Evolutionary conservation across 1,140 invertebrate species (phyloP), one percentile per base, ranked within the genome.

Genomic region (Oppia nitens): DNA sequence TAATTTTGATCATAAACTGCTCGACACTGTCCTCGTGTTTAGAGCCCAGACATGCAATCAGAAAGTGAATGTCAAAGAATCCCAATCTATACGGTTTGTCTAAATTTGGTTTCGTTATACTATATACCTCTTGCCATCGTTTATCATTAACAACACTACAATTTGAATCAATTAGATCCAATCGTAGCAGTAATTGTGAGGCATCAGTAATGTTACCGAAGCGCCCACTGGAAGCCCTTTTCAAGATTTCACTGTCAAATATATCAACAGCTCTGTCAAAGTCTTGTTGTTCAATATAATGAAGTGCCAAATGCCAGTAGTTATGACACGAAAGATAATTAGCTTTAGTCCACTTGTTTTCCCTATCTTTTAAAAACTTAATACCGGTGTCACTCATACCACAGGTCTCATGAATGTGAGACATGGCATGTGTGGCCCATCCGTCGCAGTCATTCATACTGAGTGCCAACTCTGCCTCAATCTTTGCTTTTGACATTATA

Each of bases 41-140:
- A 11, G 67, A 62, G n/a, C 73, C 70, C 1, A 77, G 65, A 59
- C 70, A 73, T 1, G 70, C 66, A 71, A 75, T 66, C 9, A 76
- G 57, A 20, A 77, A 67, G 62, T 79, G 78, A n/a, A 72, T 67
- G 64, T 80, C 78, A 68, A 79, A 79, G 64, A 80, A 79, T 0
- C 68, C 66, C 14, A 76, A 64, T n/a, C 75, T 67, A 63, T 79
- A 77, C 62, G 78, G 74, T 57, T 75, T 70, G 6, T 40, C 17
- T 11, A 72, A 66, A 63, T 78, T 74, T 6, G 67, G 61, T 57
- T 64, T 61, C 60, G 68, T 70, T 0, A 70, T 53, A 2, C 71
- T 66, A 54, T 67, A 67, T 3, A 75, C 63, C 14, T 68, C 66
- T 24, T 70, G 60, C 75, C 76, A 79, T 45, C 74, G 64, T 17